These are phyloP conservation scores for Holothuria scabra DNA, from an alignment of 53 echinoderm and acorn worm genomes.

Conservation along the genomic window DNA sequence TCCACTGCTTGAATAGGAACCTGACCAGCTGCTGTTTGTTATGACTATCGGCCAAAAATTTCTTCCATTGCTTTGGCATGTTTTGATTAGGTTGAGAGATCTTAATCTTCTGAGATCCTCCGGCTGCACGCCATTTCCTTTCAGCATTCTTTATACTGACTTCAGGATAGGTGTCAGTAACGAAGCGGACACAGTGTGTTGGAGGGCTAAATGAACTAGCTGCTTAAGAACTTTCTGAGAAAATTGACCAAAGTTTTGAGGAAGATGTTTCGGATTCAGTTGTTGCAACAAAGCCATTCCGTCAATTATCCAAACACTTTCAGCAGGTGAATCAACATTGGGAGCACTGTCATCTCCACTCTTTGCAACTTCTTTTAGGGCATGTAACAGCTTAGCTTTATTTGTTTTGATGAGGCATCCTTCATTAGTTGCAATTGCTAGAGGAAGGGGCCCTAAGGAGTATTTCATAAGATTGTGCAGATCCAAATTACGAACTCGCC, in stretches of 20 bases:
- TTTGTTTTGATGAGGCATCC: slow-evolving; percentile 67
- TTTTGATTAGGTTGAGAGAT: slow-evolving; percentile 39
- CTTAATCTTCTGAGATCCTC: slow-evolving; percentile 55
- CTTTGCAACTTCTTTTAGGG: too few species aligned
- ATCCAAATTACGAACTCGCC: slow-evolving; percentile 46
- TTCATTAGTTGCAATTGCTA: slow-evolving; percentile 47
- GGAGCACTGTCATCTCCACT: not conserved
- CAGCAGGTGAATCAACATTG: slow-evolving; percentile 27
- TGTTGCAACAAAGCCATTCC: slow-evolving; percentile 60
- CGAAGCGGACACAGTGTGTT: too few species aligned
- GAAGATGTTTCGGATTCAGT: slow-evolving; percentile 47
- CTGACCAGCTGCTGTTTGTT: slow-evolving; percentile 64
- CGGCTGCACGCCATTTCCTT: slow-evolving; percentile 53
- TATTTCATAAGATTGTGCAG: slow-evolving; percentile 46
- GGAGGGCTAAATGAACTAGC: too few species aligned
- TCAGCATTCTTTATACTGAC: slow-evolving; percentile 71
- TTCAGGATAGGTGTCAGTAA: slow-evolving; percentile 70
- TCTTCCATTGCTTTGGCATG: slow-evolving; percentile 60
- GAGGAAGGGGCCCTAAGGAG: slow-evolving; percentile 39
- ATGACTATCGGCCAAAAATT: slow-evolving; percentile 46
- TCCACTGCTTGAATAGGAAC: slow-evolving; percentile 59
- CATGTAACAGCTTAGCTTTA: slow-evolving; percentile 62
- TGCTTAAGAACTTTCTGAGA: too few species aligned
- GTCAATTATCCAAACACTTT: slow-evolving; percentile 55
- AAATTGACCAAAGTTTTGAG: slow-evolving; percentile 37